Evolutionary conservation across 2,113 vertebrate species (phyloP), one percentile per base, ranked within the genome.

Genomic region (Syngnathus floridae): DNA sequence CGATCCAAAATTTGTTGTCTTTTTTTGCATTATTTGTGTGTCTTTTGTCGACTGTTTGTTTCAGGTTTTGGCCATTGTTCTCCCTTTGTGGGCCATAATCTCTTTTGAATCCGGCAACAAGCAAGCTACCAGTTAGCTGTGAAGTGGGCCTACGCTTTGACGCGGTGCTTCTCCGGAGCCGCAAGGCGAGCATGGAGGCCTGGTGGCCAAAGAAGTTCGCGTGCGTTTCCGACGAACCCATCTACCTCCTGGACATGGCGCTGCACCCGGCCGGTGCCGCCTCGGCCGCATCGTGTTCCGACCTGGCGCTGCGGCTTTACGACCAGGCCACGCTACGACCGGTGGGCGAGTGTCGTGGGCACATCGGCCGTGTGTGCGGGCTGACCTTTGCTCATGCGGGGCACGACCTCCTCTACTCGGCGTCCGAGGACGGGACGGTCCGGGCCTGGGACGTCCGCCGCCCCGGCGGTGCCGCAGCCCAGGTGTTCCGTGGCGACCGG

Each of bases 381-480:
- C 90, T 93, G 3, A 81, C 82, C 0, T 98, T 97, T 71, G 88
- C 90, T 0, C 90, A 76, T 45, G 0, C 64, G 0, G 73, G 78
- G 55, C 71, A 89, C 8, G 76, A 73, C 49, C 0, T 90, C 1
- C 74, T 96, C 40, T 95, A 91, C 76, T 94, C 95, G 0, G 93
- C 91, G 0, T 93, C 94, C n/a, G 87, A 86, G 0, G 91, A 93
- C 0, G 94, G 94, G 45, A 88, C 91, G 0, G 72, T 98, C 0
- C 87, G 84, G 5, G 88, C 87, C 14, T 99, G 96, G 97, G 97
- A 96, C 13, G 51, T 83, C 5, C 92, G 94, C 5, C 21, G 68
- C 0, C 89, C 92, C 0, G 66, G 84, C 4, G 69, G 82, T 0
- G 62, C 85, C 0, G 84, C 93, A 0, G 81, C 61, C 2, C 94